These are phyloP conservation scores for Micromussa lordhowensis DNA, from an alignment of 92 coral and sea anemone species.

Conservation along the genomic window DNA sequence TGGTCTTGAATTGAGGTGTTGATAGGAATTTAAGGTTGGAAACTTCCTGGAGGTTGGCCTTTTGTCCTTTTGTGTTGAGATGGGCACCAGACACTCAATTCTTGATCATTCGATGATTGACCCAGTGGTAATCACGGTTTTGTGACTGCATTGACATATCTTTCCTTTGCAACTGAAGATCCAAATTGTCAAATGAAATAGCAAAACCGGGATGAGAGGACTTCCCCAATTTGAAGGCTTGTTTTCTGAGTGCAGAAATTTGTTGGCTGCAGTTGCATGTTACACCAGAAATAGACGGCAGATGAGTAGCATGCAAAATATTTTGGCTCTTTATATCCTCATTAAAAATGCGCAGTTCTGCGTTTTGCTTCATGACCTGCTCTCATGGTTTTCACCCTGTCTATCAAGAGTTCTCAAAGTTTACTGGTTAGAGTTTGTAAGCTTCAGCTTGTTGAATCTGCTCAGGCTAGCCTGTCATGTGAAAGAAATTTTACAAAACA, in stretches of 20 bases:
- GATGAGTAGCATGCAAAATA: slow-evolving; percentile 35
- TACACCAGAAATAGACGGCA: slow-evolving; percentile 2
- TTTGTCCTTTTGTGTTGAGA: slow-evolving; percentile 36
- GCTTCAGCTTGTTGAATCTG: slow-evolving; percentile 69
- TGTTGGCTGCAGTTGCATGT: slow-evolving; percentile 37
- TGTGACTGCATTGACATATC: slow-evolving; percentile 72
- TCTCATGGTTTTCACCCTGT: slow-evolving; percentile 70
- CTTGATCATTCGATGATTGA: slow-evolving; percentile 68
- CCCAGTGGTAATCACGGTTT: slow-evolving; percentile 78
- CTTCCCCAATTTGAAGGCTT: slow-evolving; percentile 9
- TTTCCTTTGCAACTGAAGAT: slow-evolving; percentile 54
- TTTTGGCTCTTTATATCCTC: slow-evolving; percentile 11
- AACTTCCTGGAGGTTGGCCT: slow-evolving; percentile 50
- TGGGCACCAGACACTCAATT: slow-evolving; percentile 67
- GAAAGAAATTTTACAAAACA: not conserved
- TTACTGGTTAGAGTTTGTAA: slow-evolving; percentile 51
- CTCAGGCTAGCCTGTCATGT: slow-evolving; percentile 46
- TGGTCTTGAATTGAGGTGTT: slow-evolving; percentile 50
- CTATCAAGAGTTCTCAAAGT: slow-evolving; percentile 51
- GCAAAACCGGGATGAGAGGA: slow-evolving; percentile 72
- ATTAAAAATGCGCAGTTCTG: slow-evolving; percentile 21
- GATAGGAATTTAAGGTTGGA: slow-evolving; percentile 64
- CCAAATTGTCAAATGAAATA: slow-evolving; percentile 79
- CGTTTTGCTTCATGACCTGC: slow-evolving; percentile 37
- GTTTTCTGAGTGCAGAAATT: slow-evolving; percentile 11